Evolutionary conservation across 1,140 invertebrate species (phyloP), one percentile per base, ranked within the genome.

Genomic region (Panagrolaimus sp.): DNA sequence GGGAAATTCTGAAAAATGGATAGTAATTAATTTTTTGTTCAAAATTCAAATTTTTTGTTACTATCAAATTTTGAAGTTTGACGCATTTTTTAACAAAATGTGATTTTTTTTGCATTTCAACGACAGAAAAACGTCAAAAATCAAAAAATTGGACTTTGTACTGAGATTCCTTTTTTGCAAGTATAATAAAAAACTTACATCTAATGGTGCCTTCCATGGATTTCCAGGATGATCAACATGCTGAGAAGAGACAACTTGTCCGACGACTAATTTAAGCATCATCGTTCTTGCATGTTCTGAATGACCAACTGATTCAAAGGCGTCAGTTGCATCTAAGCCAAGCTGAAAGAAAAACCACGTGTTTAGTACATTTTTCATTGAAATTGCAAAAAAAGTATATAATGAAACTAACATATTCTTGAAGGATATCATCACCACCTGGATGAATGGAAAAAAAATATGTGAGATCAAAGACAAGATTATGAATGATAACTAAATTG

Each of bases 391-490:
- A 43, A 21, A 24, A 21, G 43, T 38, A n/a, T n/a, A 15, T 24
- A n/a, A 17, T n/a, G n/a, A 43, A 45, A 73, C 71, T 73, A 65
- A 73, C 72, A 70, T 71, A 48, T 76, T 73, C 72, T n/a, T 76
- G 63, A 66, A 73, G 43, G 26, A 73, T 63, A 65, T 73, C 72
- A 28, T 47, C 55, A 44, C 72, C 72, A 45, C 72, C 72, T 7
- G 72, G 72, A 76, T 73, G 72, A 15, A 72, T 43, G 46, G 44
- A 24, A 26, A 73, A 45, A 43, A 73, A 73, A 32, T 76, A 75
- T n/a, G 72, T 73, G 65, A 73, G 73, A 71, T 73, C 72, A 52
- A 72, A 73, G 43, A 73, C 72, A 17, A 73, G 67, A 47, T 76
- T 69, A 46, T 73, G 63, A 47, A 73, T 63, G 32, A 76, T 73